These are phyloP conservation scores for Dipus sagitta DNA, from an alignment of 2,797 vertebrate genomes.

Conservation along the genomic window DNA sequence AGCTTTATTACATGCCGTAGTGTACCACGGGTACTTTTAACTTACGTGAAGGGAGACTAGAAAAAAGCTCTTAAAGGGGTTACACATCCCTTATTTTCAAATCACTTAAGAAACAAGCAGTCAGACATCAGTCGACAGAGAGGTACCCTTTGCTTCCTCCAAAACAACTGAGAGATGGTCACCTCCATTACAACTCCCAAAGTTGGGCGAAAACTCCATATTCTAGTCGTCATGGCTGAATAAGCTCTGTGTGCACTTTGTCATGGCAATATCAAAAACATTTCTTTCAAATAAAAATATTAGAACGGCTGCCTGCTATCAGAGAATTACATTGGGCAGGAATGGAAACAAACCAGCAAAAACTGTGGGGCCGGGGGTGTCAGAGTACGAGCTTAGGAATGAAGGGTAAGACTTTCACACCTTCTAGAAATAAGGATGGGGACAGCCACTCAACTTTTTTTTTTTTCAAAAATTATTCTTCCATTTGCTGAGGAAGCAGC, in stretches of 20 bases:
- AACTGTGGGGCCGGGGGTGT: neutral
- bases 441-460: neutral
- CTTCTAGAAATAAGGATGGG: conserved; percentile 13
- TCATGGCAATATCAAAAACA: neutral
- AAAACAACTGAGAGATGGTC: neutral
- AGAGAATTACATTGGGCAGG: neutral
- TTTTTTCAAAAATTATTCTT: neutral
- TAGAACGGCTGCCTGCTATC: neutral
- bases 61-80: neutral
- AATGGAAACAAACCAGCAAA: neutral
- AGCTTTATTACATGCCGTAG: neutral
- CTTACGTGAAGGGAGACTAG: neutral
- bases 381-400: neutral
- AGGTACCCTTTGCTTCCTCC: neutral
- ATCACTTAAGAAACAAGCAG: conserved; percentile 18
- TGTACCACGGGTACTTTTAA: neutral
- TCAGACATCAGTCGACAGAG: neutral
- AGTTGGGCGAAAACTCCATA: neutral
- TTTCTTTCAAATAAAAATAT: neutral
- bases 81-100: neutral
- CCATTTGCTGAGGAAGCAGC: conserved; percentile 67
- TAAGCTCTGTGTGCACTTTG: neutral
- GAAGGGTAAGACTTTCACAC: neutral
- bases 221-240: neutral
- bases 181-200: neutral